Evolutionary conservation across 1,140 invertebrate species (phyloP), one percentile per base, ranked within the genome.

Genomic region (Laodelphax striatellus): DNA sequence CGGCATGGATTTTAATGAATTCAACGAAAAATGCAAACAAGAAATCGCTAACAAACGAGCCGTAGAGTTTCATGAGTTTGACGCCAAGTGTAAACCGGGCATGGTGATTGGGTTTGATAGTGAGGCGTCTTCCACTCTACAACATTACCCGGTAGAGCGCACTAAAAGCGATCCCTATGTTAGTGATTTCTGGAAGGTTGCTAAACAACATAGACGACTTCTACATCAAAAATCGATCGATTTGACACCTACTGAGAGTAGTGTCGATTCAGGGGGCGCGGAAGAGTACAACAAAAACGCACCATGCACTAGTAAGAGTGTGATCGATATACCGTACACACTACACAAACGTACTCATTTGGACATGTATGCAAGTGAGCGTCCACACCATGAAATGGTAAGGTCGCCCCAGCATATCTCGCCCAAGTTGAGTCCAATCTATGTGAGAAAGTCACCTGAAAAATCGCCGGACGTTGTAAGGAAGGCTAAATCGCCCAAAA

Each of bases 211-310:
- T 34, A 60, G 65, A 22, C 60, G 57, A 41, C 71, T 91, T n/a
- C 89, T 86, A 79, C 88, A 90, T 71, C 88, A 90, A 65, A 90
- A 90, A 69, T 90, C 87, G 0, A 89, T 92, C 62, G 88, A 90
- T 69, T 72, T 90, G 6, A 89, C 88, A 10, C 87, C 87, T 0
- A 85, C 86, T 0, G 87, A 88, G 71, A 64, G 65, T 57, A 42
- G 22, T 55, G 21, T 52, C 13, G 57, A 66, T 42, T 52, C 58
- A 0, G 53, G 53, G 4, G 50, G 44, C 1, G 52, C 46, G 2
- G 46, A 50, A 10, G 46, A 50, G 9, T 50, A 50, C n/a, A 22
- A 22, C 21, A 50, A 55, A 57, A 50, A 59, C 44, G 61, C 59
- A 28, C 46, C 57, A n/a, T 43, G 44, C 21, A 53, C 52, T 16